Evolutionary conservation across 1,140 invertebrate species (phyloP).

Genomic region (Drosophila orosa): DNA sequence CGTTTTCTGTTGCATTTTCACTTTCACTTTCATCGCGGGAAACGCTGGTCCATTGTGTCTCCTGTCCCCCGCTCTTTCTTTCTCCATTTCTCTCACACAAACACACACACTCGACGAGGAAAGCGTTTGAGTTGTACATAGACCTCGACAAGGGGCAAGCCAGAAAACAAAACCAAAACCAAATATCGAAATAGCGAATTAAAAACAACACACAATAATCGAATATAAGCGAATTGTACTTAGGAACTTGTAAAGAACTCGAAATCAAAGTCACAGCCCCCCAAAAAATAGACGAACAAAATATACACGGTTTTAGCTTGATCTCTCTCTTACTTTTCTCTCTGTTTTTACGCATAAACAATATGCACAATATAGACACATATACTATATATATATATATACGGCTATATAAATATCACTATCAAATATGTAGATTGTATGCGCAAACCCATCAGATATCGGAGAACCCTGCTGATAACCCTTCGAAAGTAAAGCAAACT

Average conservation of each 20-base stretch:
- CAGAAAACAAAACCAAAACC: slow-evolving; percentile 15
- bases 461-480: not conserved
- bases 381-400: slow-evolving; percentile 1
- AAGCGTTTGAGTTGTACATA: slow-evolving; percentile 36
- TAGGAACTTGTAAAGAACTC: slow-evolving; percentile 38
- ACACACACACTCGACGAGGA: slow-evolving; percentile 11
- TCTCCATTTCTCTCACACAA: too few species aligned
- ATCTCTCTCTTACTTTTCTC: not conserved
- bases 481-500: not conserved
- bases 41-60: slow-evolving; percentile 2
- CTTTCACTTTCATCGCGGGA: slow-evolving; percentile 2
- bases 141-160: not conserved
- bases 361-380: slow-evolving; percentile 1
- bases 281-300: slow-evolving; percentile 8
- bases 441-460: slow-evolving; percentile 5
- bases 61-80: not conserved
- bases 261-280: not conserved
- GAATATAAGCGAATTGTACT: slow-evolving; percentile 45
- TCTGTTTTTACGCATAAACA: not conserved
- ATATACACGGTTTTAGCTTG: slow-evolving; percentile 10
- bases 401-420: slow-evolving; percentile 18
- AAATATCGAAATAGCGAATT: slow-evolving; percentile 10
- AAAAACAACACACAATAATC: slow-evolving; percentile 10
- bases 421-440: slow-evolving; percentile 28
- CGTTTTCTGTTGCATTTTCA: slow-evolving; percentile 1